Evolutionary conservation across 2,888 invertebrate species (phyloP), one percentile per base, ranked within the genome.

Genomic region (Caenorhabditis sp.): DNA sequence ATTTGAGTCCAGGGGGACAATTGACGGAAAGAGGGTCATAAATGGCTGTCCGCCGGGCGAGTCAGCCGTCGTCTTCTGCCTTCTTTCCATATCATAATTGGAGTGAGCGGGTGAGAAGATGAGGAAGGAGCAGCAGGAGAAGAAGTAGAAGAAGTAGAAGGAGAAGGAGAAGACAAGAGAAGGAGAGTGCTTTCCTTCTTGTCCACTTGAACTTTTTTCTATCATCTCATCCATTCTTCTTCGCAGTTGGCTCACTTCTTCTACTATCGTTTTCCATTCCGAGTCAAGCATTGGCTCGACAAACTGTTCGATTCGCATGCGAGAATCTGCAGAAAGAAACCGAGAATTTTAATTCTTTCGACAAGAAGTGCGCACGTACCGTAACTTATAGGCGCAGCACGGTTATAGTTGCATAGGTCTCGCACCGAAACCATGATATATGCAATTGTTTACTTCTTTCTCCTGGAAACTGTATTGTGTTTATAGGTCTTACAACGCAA

Each of bases 131-230:
- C 22, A 65, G 65, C 28, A 20, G n/a, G n/a, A n/a, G n/a, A n/a
- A n/a, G n/a, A n/a, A n/a, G n/a, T n/a, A n/a, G n/a, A n/a, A n/a
- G n/a, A n/a, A n/a, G n/a, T n/a, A n/a, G n/a, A n/a, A n/a, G 44
- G n/a, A 13, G 44, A 2, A 13, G 44, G 5, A 6, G 51, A 51
- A 13, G 32, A 56, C 40, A 40, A 64, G 56, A n/a, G n/a, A n/a
- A n/a, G n/a, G n/a, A n/a, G n/a, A 58, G 56, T 56, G 28, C 69
- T 69, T 58, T 13, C 47, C 32, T 32, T n/a, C 44, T 32, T 26
- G 28, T 20, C 50, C 40, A 60, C 68, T 76, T 67, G 68, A 68
- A 67, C 68, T 53, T 61, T 60, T 67, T 76, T 50, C 67, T 61
- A 55, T 56, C 51, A 44, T 20, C 55, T n/a, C 61, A 62, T 69